These are phyloP conservation scores for Dysmachus trigonus DNA, from an alignment of 2,888 invertebrate species.

Conservation along the genomic window DNA sequence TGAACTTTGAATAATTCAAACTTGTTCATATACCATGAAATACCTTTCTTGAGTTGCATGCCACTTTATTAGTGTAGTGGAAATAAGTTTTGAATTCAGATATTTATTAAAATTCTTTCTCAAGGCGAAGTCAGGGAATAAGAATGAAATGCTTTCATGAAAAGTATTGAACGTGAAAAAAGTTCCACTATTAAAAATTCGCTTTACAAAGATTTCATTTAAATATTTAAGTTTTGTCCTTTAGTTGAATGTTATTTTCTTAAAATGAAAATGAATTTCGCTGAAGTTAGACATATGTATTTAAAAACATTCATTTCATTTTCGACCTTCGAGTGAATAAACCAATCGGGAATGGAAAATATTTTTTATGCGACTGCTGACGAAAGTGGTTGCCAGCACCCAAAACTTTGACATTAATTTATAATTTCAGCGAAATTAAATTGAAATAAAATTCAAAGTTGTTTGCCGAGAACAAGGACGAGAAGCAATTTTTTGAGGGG, in stretches of 20 bases:
- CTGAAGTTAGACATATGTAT: not conserved
- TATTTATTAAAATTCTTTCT: not conserved
- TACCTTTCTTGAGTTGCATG: not conserved
- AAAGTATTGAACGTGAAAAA: not conserved
- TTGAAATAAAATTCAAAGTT: not conserved
- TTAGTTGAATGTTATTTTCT: too few species aligned
- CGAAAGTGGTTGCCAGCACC: not conserved
- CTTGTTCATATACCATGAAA: not conserved
- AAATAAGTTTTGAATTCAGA: not conserved
- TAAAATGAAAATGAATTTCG: too few species aligned
- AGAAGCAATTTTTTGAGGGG: not conserved
- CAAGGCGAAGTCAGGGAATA: not conserved
- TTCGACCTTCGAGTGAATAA: not conserved
- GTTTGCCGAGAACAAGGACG: not conserved
- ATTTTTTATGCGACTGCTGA: not conserved
- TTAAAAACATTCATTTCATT: not conserved
- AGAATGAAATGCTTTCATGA: not conserved
- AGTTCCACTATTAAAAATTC: not conserved
- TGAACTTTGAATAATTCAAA: not conserved
- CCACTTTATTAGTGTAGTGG: not conserved
- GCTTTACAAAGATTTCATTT: not conserved
- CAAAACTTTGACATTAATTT: not conserved
- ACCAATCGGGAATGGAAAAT: not conserved
- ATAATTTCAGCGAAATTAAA: not conserved
- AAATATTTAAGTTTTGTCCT: too few species aligned